These are phyloP conservation scores for Rhynchonema sp. DNA, from an alignment of 2,888 invertebrate species.

Conservation along the genomic window DNA sequence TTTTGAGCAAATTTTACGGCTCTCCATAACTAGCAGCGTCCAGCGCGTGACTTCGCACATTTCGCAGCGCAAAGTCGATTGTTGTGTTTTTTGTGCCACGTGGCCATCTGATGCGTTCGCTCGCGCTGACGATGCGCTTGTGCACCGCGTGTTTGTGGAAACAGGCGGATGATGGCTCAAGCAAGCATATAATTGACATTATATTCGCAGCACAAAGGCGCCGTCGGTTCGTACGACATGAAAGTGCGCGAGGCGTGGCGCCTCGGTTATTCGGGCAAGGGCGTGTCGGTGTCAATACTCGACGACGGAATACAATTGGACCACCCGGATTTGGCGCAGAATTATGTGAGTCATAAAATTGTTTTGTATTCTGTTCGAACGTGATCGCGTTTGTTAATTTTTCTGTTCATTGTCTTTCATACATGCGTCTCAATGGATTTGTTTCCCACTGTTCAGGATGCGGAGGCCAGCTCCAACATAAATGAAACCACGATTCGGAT, in stretches of 20 bases:
- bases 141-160: background rate
- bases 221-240: slow-evolving; percentile 87
- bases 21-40: background rate
- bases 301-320: slow-evolving; percentile 81
- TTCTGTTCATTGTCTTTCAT: too few species aligned
- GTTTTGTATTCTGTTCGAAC: too few species aligned
- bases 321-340: slow-evolving; percentile 75
- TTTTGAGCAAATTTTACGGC: background rate
- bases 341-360: slow-evolving; percentile 73
- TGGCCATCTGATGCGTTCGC: too few species aligned
- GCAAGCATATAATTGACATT: background rate
- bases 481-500: slow-evolving; percentile 88
- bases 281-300: slow-evolving; percentile 83
- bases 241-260: slow-evolving; percentile 85
- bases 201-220: slow-evolving; percentile 58
- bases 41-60: background rate
- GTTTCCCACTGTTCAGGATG: slow-evolving; percentile 62
- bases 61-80: too few species aligned
- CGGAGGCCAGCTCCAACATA: slow-evolving; percentile 81
- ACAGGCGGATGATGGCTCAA: background rate
- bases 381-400: too few species aligned
- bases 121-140: too few species aligned
- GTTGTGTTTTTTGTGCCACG: too few species aligned
- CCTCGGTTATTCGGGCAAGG: slow-evolving; percentile 84
- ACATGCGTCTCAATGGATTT: too few species aligned